These are phyloP conservation scores for Conus canariensis DNA, from an alignment of 2,888 invertebrate species.

Conservation along the genomic window DNA sequence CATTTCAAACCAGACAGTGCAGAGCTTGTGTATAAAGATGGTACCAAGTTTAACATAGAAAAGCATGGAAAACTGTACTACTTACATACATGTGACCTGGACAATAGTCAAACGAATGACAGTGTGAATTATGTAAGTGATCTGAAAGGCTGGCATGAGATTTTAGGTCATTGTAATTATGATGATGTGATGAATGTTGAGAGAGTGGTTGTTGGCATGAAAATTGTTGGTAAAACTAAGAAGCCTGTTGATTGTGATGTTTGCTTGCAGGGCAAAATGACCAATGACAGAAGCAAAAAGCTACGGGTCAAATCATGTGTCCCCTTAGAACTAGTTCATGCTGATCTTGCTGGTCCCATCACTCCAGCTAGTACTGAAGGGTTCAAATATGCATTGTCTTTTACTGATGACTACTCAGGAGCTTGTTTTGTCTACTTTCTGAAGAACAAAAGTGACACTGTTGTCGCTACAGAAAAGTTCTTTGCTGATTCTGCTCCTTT, in stretches of 20 bases:
- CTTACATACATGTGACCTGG: not conserved
- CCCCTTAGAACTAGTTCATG: not conserved
- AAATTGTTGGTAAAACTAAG: constrained; percentile 36
- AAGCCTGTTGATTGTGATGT: constrained; percentile 31
- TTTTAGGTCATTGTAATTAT: constrained; percentile 49
- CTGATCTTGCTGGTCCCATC: not conserved
- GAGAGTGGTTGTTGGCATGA: constrained; percentile 43
- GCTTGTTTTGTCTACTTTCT: not conserved
- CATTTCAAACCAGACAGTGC: constrained; percentile 44
- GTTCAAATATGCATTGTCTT: constrained; percentile 45
- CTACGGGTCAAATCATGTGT: not conserved
- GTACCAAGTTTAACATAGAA: constrained; percentile 48
- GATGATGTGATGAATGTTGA: constrained; percentile 45
- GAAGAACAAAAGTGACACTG: constrained; percentile 48
- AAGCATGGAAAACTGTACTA: constrained; percentile 42
- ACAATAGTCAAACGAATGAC: not conserved
- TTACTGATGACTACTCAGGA: constrained; percentile 51
- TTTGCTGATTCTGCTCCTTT: constrained; percentile 43
- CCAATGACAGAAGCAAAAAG: not conserved
- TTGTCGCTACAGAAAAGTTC: constrained; percentile 43
- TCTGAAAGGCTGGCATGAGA: constrained; percentile 40
- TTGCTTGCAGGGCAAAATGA: not conserved
- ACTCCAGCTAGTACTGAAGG: constrained; percentile 46
- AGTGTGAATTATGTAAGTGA: constrained; percentile 26
- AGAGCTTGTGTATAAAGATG: constrained; percentile 34